A percentile compares a stretch with the other conserved stretches of the same genome.
phyloP scores from a whole-genome alignment of 2,888 invertebrate genomes.

The Erebia palarica region DNA sequence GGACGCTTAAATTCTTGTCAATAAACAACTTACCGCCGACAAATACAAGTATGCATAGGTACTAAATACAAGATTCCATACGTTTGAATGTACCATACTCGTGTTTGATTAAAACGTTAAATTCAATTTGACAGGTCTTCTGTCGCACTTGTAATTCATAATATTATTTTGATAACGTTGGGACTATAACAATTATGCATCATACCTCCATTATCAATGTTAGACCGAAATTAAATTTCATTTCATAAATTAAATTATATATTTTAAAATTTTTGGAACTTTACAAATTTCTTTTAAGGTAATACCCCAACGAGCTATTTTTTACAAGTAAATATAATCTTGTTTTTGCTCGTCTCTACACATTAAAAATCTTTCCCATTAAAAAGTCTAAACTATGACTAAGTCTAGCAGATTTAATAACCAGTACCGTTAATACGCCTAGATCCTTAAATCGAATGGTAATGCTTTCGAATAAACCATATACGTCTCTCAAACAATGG shows the following conservation, averaged over 20 bases:
- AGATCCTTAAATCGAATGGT: conserved; percentile 22
- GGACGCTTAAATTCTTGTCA: conserved; percentile 27
- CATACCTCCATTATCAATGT: too few relatives aligned
- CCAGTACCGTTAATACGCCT: conserved; percentile 10
- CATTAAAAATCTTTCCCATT: neutral
- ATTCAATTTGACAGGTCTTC: conserved; percentile 1
- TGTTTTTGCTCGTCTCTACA: neutral
- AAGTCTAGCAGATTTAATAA: conserved; percentile 16
- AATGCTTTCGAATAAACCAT: conserved; percentile 54
- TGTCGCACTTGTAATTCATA: neutral
- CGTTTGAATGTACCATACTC: conserved; percentile 4
- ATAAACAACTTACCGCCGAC: conserved; percentile 25
- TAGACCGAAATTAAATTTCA: too few relatives aligned
- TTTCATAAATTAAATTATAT: too few relatives aligned
- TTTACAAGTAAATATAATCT: neutral
- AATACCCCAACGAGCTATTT: too few relatives aligned
- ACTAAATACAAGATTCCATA: conserved; percentile 2
- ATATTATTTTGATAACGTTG: too few relatives aligned
- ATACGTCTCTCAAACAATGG: conserved; percentile 64
- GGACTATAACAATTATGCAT: too few relatives aligned
- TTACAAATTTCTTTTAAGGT: too few relatives aligned
- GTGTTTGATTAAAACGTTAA: conserved; percentile 17
- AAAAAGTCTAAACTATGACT: neutral
- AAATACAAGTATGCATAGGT: conserved; percentile 8
- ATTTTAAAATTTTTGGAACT: too few relatives aligned